phyloP scores from a whole-genome alignment of 2,113 vertebrate species.

The Centropus bengalensis region DNA sequence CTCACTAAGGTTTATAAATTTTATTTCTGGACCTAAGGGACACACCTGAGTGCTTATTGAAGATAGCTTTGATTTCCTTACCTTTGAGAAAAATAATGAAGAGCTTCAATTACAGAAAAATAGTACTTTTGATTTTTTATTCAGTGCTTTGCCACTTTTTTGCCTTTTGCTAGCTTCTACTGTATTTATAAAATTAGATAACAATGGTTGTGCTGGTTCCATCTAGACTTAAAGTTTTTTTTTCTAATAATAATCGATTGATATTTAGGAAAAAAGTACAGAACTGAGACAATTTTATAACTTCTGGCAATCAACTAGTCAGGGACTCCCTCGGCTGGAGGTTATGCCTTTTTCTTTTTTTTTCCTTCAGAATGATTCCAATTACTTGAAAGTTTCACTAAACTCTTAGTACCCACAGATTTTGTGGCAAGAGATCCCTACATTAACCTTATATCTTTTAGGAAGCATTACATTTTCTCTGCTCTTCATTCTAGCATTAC shows the following conservation, averaged over 20 bases:
- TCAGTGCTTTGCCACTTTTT: neutral
- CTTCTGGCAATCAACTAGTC: neutral
- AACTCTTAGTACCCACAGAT: neutral
- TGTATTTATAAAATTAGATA: neutral
- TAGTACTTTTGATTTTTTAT: neutral
- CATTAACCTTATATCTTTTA: neutral
- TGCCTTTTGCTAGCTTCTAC: neutral
- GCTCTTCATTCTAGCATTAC: too few relatives aligned
- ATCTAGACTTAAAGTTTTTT: neutral
- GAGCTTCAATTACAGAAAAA: neutral
- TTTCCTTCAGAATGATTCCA: neutral
- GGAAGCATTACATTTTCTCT: neutral
- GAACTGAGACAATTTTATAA: neutral
- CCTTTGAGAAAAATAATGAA: neutral
- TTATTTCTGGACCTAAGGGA: neutral
- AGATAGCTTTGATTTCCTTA: neutral
- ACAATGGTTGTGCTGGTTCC: neutral
- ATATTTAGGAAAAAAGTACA: neutral
- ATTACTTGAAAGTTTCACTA: neutral
- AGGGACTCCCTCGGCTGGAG: neutral
- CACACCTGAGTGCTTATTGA: neutral
- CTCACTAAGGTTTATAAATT: neutral
- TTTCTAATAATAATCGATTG: neutral
- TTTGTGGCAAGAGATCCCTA: neutral
- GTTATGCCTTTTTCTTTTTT: neutral